Conservation (phyloP, 2,113 vertebrate genomes). For the Nibea albiflora region DNA sequence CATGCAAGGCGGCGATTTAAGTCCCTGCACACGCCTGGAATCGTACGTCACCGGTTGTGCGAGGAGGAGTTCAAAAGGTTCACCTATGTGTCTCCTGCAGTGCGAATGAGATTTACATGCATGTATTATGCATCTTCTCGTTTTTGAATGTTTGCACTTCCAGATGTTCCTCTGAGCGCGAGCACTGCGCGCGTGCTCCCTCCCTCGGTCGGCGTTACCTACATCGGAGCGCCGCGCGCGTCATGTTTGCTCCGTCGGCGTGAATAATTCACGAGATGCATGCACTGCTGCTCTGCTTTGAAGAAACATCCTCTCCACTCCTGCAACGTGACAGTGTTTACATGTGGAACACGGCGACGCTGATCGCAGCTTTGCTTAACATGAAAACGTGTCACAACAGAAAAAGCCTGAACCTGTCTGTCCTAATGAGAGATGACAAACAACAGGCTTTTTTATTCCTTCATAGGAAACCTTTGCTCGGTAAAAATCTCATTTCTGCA, state of each 20-base stretch:
- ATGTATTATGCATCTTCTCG: conserved; percentile 34
- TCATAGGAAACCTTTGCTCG: conserved; percentile 31
- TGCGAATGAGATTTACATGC: conserved; percentile 42
- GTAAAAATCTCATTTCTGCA: conserved; percentile 44
- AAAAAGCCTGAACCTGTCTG: conserved; percentile 29
- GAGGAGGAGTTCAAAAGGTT: conserved; percentile 12
- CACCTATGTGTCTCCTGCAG: neutral
- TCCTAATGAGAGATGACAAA: conserved; percentile 47
- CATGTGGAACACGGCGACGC: conserved; percentile 37
- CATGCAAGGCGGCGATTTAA: conserved; percentile 37
- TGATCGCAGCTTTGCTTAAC: conserved; percentile 47
- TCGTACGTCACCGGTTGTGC: conserved; percentile 11
- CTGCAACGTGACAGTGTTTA: conserved; percentile 58
- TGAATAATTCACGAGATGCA: conserved; percentile 74
- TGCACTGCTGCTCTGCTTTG: conserved; percentile 45
- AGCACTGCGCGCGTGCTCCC: neutral
- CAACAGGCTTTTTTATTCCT: conserved; percentile 12
- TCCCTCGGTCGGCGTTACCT: neutral
- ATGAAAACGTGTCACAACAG: conserved; percentile 18
- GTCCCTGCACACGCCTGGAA: conserved; percentile 9
- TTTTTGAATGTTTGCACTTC: conserved; percentile 8
- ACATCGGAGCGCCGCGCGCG: conserved; percentile 34
- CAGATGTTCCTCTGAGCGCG: conserved; percentile 13
- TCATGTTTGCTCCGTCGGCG: conserved; percentile 38
- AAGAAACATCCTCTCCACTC: conserved; percentile 54